Percentiles rank a stretch among this genome's conserved stretches.
Evolutionary conservation across 1,140 invertebrate species (phyloP).

Genomic region (Goniozus legneri): DNA sequence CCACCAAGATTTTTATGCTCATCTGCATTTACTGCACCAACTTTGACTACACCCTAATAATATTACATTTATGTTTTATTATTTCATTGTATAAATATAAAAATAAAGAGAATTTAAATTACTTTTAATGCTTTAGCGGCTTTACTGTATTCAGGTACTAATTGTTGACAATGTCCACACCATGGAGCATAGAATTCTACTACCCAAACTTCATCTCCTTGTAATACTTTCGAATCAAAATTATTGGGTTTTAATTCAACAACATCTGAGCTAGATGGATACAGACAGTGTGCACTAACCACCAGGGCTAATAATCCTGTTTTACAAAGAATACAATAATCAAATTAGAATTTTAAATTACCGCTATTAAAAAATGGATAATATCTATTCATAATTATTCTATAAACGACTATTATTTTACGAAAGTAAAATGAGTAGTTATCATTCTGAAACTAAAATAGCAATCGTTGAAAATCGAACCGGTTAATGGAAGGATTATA

Average conservation of each 20-base stretch:
- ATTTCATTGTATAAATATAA: background rate
- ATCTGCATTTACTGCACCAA: constrained; percentile 91
- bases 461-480: no score
- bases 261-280: constrained; percentile 78
- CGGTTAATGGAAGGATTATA: no score
- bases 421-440: background rate
- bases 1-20: constrained; percentile 78
- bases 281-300: constrained; percentile 64
- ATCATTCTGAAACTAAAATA: no score
- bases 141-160: constrained; percentile 87
- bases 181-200: constrained; percentile 95
- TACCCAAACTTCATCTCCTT: constrained; percentile 85
- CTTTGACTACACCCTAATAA: constrained; percentile 81
- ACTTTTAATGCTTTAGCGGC: constrained; percentile 84
- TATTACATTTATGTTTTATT: background rate
- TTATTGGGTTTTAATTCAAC: constrained; percentile 87
- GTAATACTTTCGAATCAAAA: constrained; percentile 83
- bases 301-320: constrained; percentile 16
- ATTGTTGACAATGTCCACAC: constrained; percentile 82
- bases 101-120: constrained; percentile 15
- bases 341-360: background rate
- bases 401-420: background rate
- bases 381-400: background rate
- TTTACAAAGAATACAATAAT: constrained; percentile 7
- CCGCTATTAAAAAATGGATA: background rate